Evolutionary conservation across 2,113 vertebrate species (phyloP).

Genomic region (Serilophus lunatus): DNA sequence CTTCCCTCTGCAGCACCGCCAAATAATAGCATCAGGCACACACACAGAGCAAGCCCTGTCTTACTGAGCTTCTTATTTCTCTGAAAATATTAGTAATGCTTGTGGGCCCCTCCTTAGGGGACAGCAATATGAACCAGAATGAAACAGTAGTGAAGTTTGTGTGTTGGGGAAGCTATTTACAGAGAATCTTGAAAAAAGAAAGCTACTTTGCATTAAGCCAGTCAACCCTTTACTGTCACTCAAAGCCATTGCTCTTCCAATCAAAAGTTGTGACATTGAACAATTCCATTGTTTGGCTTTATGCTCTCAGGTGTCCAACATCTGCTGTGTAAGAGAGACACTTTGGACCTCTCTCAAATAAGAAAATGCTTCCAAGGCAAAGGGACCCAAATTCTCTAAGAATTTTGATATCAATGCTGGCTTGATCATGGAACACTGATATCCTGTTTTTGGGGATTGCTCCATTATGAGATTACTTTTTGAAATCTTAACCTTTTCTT

Average conservation of each 20-base stretch:
- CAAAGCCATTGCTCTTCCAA: neutral
- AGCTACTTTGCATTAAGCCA: neutral
- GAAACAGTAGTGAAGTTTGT: neutral
- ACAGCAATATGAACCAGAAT: neutral
- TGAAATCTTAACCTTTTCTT: neutral
- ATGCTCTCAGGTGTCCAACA: neutral
- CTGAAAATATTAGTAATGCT: neutral
- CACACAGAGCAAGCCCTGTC: neutral
- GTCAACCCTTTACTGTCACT: neutral
- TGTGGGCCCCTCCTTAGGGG: neutral
- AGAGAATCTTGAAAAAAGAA: neutral
- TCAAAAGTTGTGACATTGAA: neutral
- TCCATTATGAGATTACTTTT: neutral
- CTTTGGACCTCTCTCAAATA: neutral
- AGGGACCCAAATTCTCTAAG: neutral
- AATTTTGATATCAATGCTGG: neutral
- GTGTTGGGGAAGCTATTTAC: neutral
- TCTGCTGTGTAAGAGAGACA: neutral
- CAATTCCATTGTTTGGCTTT: neutral
- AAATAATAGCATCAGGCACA: neutral
- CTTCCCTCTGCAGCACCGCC: constrained; percentile 21
- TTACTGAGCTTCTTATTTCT: constrained; percentile 52
- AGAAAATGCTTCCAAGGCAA: neutral
- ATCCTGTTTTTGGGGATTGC: neutral
- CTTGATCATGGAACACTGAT: neutral